Evolutionary conservation across 2,113 vertebrate species (phyloP).

Genomic region (Nothocercus nigrocapillus): DNA sequence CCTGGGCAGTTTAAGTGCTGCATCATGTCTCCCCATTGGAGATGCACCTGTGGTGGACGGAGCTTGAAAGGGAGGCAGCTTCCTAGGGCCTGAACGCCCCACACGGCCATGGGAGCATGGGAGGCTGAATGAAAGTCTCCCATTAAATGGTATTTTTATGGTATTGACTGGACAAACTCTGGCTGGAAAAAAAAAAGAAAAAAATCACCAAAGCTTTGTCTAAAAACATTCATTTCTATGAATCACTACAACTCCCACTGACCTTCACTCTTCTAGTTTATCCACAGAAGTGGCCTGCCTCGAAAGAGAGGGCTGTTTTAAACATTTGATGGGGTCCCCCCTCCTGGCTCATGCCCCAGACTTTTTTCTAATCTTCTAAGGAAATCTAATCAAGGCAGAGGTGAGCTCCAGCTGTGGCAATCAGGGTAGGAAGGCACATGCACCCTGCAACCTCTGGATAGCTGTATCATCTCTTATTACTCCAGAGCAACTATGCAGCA

Average conservation of each 20-base stretch:
- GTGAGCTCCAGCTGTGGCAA: not conserved
- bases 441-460: not conserved
- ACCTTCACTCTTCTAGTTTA: not conserved
- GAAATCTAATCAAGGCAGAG: not conserved
- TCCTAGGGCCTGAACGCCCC: not conserved
- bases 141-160: not conserved
- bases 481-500: not conserved
- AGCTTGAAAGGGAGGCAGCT: not conserved
- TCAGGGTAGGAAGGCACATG: not conserved
- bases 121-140: not conserved
- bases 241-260: not conserved
- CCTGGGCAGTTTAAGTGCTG: not conserved
- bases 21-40: not conserved
- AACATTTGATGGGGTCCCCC: not conserved
- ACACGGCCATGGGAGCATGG: not conserved
- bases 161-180: not conserved
- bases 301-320: not conserved
- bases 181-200: not conserved
- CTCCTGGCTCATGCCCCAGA: not conserved
- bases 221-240: not conserved
- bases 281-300: not conserved
- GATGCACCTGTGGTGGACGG: not conserved
- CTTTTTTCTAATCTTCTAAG: not conserved
- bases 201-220: not conserved
- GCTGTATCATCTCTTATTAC: not conserved